Evolutionary conservation across 2,113 vertebrate species (phyloP).

Genomic region (Diadophis punctatus): DNA sequence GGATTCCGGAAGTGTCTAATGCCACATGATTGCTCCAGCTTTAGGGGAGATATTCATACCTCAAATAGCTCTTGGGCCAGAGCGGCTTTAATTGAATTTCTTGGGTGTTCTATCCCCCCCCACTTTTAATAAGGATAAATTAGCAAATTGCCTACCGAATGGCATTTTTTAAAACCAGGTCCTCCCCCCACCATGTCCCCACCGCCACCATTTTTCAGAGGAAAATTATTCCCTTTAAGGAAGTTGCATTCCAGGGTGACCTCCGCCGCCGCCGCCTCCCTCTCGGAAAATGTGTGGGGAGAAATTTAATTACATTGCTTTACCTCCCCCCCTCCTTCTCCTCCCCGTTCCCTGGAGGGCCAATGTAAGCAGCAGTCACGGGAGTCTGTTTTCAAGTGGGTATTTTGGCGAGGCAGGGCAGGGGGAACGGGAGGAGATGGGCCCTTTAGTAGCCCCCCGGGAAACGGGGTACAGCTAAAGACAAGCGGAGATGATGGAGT

Average conservation of each 20-base stretch:
- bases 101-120: slow-evolving; percentile 50
- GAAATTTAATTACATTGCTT: slow-evolving; percentile 31
- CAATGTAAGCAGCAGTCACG: not conserved
- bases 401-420: not conserved
- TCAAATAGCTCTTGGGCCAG: slow-evolving; percentile 76
- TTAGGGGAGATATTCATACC: slow-evolving; percentile 76
- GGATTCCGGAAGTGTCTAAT: slow-evolving; percentile 92
- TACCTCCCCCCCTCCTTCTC: not conserved
- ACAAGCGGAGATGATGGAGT: not conserved
- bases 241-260: slow-evolving; percentile 6
- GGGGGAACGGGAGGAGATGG: not conserved
- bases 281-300: not conserved
- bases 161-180: slow-evolving; percentile 51
- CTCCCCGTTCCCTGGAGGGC: not conserved
- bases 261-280: not conserved
- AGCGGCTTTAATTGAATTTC: slow-evolving; percentile 76
- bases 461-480: not conserved
- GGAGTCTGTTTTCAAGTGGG: not conserved
- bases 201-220: slow-evolving; percentile 3
- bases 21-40: slow-evolving; percentile 82
- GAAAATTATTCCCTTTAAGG: slow-evolving; percentile 30
- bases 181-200: slow-evolving; percentile 28
- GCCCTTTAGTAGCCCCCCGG: not conserved
- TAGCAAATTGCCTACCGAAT: slow-evolving; percentile 69
- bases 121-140: slow-evolving; percentile 69